Percentiles rank a stretch among this genome's conserved stretches.
phyloP scores from a whole-genome alignment of 2,888 invertebrate species.

The Lycocerus yunnanus region DNA sequence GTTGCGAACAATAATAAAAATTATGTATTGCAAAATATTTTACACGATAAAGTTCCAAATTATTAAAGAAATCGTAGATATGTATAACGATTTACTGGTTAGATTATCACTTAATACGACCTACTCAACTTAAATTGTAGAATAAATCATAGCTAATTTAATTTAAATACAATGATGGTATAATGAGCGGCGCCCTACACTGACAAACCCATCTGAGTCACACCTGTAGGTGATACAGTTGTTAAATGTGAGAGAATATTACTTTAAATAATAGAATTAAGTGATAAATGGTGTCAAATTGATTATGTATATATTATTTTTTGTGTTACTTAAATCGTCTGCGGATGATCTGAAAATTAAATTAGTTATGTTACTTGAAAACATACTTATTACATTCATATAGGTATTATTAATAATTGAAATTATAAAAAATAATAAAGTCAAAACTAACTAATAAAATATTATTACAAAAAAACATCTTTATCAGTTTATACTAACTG shows the following conservation, averaged over 20 bases:
- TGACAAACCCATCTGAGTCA: conserved; percentile 53
- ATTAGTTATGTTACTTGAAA: too few relatives aligned
- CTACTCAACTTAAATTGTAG: conserved; percentile 41
- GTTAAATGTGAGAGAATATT: conserved; percentile 52
- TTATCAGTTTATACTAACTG: background rate
- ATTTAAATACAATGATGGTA: conserved; percentile 54
- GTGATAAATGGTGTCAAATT: conserved; percentile 18
- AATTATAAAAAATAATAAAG: background rate
- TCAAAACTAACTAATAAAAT: background rate
- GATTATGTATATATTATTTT: background rate
- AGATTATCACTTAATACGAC: conserved; percentile 40
- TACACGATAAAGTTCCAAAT: background rate
- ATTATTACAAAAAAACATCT: background rate
- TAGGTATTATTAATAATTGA: too few relatives aligned
- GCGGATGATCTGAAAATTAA: background rate
- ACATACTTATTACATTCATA: background rate
- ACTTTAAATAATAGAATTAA: conserved; percentile 26
- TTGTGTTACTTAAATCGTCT: background rate
- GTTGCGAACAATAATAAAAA: too few relatives aligned
- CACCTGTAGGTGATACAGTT: conserved; percentile 55
- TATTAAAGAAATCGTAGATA: background rate
- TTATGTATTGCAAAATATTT: background rate
- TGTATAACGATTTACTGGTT: conserved; percentile 26
- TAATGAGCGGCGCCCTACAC: conserved; percentile 52
- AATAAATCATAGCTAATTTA: conserved; percentile 52